Percentiles rank a stretch among this genome's conserved stretches.
Evolutionary conservation across 2,113 vertebrate genomes (phyloP).

Genomic region (Hemibagrus wyckioides): DNA sequence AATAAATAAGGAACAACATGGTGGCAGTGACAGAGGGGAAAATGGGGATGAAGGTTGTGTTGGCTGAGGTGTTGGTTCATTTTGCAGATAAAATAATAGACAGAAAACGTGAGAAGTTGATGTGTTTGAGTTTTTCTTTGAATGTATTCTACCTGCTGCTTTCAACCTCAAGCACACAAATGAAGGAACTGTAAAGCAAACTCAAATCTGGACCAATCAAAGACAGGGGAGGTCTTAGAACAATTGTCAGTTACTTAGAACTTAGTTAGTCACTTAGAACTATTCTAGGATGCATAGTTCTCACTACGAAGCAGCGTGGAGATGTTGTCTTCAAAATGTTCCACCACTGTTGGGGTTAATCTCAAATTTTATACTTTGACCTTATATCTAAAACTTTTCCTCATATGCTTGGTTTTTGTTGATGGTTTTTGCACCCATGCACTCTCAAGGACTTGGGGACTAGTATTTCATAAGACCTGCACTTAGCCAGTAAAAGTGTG

Average conservation of each 20-base stretch:
- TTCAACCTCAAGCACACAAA: not conserved
- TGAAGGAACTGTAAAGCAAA: not conserved
- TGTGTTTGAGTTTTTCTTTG: not conserved
- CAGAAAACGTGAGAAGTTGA: not conserved
- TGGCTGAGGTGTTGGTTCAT: not conserved
- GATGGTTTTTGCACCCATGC: not conserved
- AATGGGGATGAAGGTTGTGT: not conserved
- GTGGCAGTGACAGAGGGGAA: not conserved
- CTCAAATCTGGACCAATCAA: not conserved
- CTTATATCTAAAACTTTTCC: not conserved
- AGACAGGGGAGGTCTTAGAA: not conserved
- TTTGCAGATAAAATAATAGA: not conserved
- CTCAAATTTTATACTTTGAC: not conserved
- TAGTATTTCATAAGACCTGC: not conserved
- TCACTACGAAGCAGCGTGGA: not conserved
- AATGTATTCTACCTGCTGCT: not conserved
- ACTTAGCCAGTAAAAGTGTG: not conserved
- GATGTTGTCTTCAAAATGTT: not conserved
- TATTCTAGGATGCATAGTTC: not conserved
- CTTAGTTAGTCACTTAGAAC: too few relatives aligned
- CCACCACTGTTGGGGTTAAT: not conserved
- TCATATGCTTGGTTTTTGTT: not conserved
- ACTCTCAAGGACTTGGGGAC: not conserved
- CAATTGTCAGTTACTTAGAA: too few relatives aligned
- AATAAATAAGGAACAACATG: not conserved